These are phyloP conservation scores for Pedicia rivosa DNA, from an alignment of 2,888 invertebrate genomes.

Conservation along the genomic window DNA sequence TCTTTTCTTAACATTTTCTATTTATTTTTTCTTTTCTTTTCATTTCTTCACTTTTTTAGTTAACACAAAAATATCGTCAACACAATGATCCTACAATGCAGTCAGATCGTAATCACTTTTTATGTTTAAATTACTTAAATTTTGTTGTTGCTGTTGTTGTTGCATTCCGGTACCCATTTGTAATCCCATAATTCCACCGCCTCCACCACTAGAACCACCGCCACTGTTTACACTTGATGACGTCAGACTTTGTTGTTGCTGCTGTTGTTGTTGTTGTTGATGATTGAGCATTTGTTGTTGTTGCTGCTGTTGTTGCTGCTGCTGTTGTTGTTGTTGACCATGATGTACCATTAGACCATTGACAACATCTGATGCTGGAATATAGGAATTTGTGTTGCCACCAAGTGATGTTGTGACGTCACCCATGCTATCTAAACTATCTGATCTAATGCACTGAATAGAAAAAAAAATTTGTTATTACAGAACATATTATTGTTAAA, in stretches of 20 bases:
- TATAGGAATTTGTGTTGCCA: constrained; percentile 24
- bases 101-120: constrained; percentile 83
- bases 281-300: constrained; percentile 31
- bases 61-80: too few relatives aligned
- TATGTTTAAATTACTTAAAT: constrained; percentile 32
- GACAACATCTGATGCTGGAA: constrained; percentile 24
- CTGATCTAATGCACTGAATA: constrained; percentile 34
- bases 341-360: constrained; percentile 15
- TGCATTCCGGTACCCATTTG: constrained; percentile 9
- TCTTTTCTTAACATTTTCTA: too few relatives aligned
- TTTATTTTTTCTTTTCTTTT: too few relatives aligned
- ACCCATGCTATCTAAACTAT: constrained; percentile 48
- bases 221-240: not conserved
- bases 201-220: constrained; percentile 6
- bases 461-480: constrained; percentile 4
- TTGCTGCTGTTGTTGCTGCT: constrained; percentile 12
- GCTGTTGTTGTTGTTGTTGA: constrained; percentile 29
- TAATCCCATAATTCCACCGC: not conserved
- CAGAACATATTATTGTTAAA: constrained; percentile 1
- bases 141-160: constrained; percentile 38
- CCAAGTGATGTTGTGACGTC: constrained; percentile 32
- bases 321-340: constrained; percentile 11
- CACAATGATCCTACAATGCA: constrained; percentile 57
- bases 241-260: constrained; percentile 16
- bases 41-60: too few relatives aligned